phyloP scores from a whole-genome alignment of 2,113 vertebrate genomes.

The Psephotus haematonotus region DNA sequence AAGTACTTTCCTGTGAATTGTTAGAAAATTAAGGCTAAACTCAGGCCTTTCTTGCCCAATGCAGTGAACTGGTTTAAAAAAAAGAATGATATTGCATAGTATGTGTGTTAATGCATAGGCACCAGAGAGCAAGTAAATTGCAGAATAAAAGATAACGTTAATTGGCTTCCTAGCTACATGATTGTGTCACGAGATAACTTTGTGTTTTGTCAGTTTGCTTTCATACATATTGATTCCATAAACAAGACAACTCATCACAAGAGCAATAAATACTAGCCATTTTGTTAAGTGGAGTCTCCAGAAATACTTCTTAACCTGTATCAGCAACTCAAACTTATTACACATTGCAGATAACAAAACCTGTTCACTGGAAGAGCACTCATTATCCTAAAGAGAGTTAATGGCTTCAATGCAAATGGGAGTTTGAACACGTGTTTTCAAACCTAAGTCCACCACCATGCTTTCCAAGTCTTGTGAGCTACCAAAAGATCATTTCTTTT shows the following conservation, averaged over 20 bases:
- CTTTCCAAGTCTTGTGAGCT: neutral
- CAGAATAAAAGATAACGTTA: constrained; percentile 1
- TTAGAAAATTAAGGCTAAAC: constrained; percentile 49
- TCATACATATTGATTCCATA: neutral
- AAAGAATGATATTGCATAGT: constrained; percentile 28
- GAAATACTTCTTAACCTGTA: neutral
- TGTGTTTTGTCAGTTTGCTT: constrained; percentile 19
- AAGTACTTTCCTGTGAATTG: constrained; percentile 29
- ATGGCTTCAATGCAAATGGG: neutral
- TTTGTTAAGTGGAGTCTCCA: neutral
- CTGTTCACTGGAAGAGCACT: neutral
- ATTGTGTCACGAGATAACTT: neutral
- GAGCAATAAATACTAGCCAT: neutral
- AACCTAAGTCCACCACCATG: neutral
- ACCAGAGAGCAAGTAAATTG: constrained; percentile 37
- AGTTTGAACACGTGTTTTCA: neutral
- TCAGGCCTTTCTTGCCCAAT: constrained; percentile 17
- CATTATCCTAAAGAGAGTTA: neutral
- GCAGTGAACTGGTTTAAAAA: constrained; percentile 19
- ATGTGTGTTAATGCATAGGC: constrained; percentile 53
- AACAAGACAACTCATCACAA: constrained; percentile 23
- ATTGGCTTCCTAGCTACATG: constrained; percentile 38
- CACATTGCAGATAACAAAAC: neutral
- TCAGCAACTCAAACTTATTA: neutral
- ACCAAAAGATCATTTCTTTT: neutral